Conservation (phyloP, 2,888 invertebrate genomes). For the Pheosia gnoma region DNA sequence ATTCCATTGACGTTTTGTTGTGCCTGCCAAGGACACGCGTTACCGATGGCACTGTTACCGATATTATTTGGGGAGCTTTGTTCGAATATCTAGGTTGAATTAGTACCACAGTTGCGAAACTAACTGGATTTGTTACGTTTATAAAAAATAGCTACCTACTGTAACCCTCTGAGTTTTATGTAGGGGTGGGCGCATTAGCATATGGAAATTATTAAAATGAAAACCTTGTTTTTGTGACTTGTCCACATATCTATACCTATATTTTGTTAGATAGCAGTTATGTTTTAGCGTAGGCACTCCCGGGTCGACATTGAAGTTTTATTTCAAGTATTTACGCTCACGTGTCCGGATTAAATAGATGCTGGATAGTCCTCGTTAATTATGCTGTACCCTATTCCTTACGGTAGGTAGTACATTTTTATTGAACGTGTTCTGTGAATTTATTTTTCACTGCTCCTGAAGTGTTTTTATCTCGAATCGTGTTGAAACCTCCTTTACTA, state of each 20-base stretch:
- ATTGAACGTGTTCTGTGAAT: too few species aligned
- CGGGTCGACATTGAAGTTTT: too few species aligned
- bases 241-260: not conserved
- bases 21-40: constrained; percentile 74
- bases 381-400: too few species aligned
- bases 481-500: too few species aligned
- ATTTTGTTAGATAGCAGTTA: not conserved
- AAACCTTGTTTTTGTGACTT: not conserved
- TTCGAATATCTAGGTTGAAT: constrained; percentile 47
- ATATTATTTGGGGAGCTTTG: constrained; percentile 54
- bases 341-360: too few species aligned
- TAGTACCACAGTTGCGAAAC: constrained; percentile 46
- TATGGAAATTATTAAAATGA: constrained; percentile 3
- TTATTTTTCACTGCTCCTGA: too few species aligned
- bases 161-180: constrained; percentile 12
- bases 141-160: constrained; percentile 24
- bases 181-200: not conserved
- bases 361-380: too few species aligned
- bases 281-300: too few species aligned
- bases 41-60: constrained; percentile 58
- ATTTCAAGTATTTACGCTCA: too few species aligned
- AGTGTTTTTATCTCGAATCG: too few species aligned
- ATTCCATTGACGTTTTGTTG: constrained; percentile 76
- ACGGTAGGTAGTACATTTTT: too few species aligned
- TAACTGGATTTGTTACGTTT: constrained; percentile 43